Conservation (phyloP, 64 coral and sea anemone genomes). For the Montipora cactus region DNA sequence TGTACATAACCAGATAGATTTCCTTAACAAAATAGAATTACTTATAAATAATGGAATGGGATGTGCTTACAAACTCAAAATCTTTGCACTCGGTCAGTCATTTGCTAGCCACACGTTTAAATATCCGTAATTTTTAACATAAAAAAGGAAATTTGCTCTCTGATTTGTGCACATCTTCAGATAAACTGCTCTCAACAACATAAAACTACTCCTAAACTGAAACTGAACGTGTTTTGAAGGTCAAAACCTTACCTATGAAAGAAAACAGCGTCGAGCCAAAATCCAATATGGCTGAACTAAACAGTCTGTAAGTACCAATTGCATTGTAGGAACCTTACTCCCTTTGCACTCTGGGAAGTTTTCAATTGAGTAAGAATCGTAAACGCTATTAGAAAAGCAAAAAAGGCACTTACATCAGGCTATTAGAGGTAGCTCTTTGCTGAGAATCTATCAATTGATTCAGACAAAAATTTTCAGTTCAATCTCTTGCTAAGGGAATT, state of each 20-base stretch:
- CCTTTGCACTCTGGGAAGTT: not conserved
- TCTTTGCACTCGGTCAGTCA: too few species aligned
- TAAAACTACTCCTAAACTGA: not conserved
- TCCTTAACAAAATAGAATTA: too few species aligned
- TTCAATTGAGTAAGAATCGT: not conserved
- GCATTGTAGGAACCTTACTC: not conserved
- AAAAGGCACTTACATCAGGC: not conserved
- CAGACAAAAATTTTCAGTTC: slow-evolving; percentile 4
- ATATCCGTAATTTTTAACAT: too few species aligned
- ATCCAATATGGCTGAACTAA: not conserved
- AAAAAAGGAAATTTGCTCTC: not conserved
- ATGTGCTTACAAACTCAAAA: too few species aligned
- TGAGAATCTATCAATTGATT: slow-evolving; percentile 8
- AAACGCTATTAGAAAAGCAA: not conserved
- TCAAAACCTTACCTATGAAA: not conserved
- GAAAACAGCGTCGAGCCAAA: not conserved
- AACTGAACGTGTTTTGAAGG: not conserved
- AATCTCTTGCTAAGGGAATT: slow-evolving; percentile 17
- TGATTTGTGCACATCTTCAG: not conserved
- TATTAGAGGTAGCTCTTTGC: not conserved
- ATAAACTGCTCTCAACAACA: not conserved
- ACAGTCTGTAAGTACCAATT: not conserved
- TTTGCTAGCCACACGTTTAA: too few species aligned
- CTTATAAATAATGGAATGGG: too few species aligned
- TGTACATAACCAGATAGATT: too few species aligned